These are phyloP conservation scores for Alloscopus bannaensis DNA, from an alignment of 2,888 invertebrate species.

Conservation along the genomic window DNA sequence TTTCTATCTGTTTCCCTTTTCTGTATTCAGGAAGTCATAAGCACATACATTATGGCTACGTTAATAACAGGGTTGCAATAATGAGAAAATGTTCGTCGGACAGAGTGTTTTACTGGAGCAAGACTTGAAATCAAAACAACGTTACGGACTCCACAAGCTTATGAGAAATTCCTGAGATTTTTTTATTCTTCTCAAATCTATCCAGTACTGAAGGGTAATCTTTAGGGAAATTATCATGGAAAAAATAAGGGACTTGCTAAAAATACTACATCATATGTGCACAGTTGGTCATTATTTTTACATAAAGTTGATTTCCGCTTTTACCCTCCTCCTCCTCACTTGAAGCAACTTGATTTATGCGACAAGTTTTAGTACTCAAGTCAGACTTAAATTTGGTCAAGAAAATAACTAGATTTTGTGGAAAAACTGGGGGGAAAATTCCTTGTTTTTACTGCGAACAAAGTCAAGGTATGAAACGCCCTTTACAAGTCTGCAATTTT, in stretches of 20 bases:
- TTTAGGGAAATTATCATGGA: constrained; percentile 47
- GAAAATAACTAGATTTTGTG: not conserved
- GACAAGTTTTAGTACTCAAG: constrained; percentile 49
- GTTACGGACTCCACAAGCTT: not conserved
- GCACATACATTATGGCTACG: constrained; percentile 13
- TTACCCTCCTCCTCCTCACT: not conserved
- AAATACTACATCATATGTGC: constrained; percentile 4
- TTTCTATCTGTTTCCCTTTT: constrained; percentile 11
- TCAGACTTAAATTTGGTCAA: constrained; percentile 14
- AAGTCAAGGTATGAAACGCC: too few relatives aligned
- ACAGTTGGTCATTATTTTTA: constrained; percentile 51
- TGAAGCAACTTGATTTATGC: constrained; percentile 53
- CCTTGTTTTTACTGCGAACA: not conserved
- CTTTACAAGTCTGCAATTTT: too few relatives aligned
- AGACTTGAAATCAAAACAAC: not conserved
- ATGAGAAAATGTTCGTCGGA: constrained; percentile 20
- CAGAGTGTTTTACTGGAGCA: too few relatives aligned
- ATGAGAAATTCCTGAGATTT: constrained; percentile 1
- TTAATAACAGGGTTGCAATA: constrained; percentile 26
- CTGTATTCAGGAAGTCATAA: constrained; percentile 52
- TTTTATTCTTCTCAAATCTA: not conserved
- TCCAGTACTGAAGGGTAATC: constrained; percentile 32
- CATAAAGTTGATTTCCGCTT: constrained; percentile 51
- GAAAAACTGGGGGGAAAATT: not conserved
- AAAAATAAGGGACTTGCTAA: constrained; percentile 15